Evolutionary conservation across 2,888 invertebrate genomes (phyloP), one percentile per base, ranked within the genome.

Genomic region (Lathronympha strigana): DNA sequence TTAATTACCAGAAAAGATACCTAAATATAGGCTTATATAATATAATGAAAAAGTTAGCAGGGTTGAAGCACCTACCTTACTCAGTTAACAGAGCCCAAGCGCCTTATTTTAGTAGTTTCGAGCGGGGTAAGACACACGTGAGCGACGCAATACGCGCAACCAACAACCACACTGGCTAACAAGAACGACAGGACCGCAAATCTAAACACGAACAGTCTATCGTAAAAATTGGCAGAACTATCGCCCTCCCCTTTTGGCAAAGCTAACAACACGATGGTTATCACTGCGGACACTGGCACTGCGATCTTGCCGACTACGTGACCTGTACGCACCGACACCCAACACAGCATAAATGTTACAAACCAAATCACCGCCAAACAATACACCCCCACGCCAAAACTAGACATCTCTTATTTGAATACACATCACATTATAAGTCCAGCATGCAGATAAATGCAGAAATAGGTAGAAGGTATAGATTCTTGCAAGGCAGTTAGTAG

Each of bases 381-480:
- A 80, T 95, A 94, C 68, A 95, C 90, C 72, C 95, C 95, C 70
- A 94, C 86, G 76, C 95, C 95, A 74, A 95, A 86, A 92, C 78
- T 82, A 82, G 79, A 76, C 90, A 90, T 90, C 72, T 72, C 73
- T 51, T 50, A 58, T 51, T 40, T 47, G 11, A 25, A 8, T 45
- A 54, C 21, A 40, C 63, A 61, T 66, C 31, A 47, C 51, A 60
- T 47, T 45, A 47, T 60, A 54, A 63, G 62, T 47, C 54, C 61
- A 62, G 28, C 79, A 79, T 79, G 79, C 79, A 83, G 62, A 23
- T 15, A 49, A 21, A 28, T 53, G 33, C n/a, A 60, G 11, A 43
- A 50, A 25, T 54, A 43, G 53, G 54, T 53, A 45, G 31, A 31
- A 19, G 51, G 25, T 67, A 71, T 67, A 68, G 69, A 64, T 69